A percentile compares a stretch with the other conserved stretches of the same genome.
These are phyloP conservation scores for Rhodeus uyekii DNA, from an alignment of 2,797 vertebrate species.

Conservation along the genomic window DNA sequence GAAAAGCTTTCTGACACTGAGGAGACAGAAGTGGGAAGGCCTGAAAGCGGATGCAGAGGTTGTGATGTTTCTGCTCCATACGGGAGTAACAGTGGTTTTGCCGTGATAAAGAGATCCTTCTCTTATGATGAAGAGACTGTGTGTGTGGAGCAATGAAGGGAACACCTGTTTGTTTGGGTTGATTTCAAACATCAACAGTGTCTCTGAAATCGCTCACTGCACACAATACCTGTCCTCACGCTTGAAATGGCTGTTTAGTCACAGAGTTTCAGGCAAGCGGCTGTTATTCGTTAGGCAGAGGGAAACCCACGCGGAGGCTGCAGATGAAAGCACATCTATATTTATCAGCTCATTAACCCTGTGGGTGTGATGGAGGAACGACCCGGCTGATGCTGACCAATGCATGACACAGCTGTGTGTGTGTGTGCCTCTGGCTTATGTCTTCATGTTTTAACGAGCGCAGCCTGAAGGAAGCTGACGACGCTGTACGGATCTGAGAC, in stretches of 20 bases:
- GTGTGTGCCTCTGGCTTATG: neutral
- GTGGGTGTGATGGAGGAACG: neutral
- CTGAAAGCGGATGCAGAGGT: too few relatives aligned
- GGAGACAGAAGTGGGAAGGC: too few relatives aligned
- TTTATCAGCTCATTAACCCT: neutral
- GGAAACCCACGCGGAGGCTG: neutral
- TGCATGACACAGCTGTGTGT: neutral
- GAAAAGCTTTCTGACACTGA: too few relatives aligned
- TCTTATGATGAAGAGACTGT: too few relatives aligned
- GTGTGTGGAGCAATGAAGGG: neutral
- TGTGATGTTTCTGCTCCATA: too few relatives aligned
- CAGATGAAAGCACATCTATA: slow-evolving; percentile 21
- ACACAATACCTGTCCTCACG: neutral
- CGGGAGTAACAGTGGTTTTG: too few relatives aligned
- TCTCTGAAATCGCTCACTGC: neutral
- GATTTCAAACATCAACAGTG: neutral
- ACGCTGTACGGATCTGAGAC: neutral
- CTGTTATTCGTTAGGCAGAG: neutral
- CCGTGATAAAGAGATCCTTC: too few relatives aligned
- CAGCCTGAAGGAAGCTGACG: neutral
- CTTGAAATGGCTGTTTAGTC: neutral
- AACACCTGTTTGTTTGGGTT: neutral
- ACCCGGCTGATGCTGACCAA: slow-evolving; percentile 2
- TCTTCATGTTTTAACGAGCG: neutral
- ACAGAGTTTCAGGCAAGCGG: neutral